A percentile compares a stretch with the other conserved stretches of the same genome.
phyloP scores from a whole-genome alignment of 1,140 invertebrate species.

The Hormaphis cornu region DNA sequence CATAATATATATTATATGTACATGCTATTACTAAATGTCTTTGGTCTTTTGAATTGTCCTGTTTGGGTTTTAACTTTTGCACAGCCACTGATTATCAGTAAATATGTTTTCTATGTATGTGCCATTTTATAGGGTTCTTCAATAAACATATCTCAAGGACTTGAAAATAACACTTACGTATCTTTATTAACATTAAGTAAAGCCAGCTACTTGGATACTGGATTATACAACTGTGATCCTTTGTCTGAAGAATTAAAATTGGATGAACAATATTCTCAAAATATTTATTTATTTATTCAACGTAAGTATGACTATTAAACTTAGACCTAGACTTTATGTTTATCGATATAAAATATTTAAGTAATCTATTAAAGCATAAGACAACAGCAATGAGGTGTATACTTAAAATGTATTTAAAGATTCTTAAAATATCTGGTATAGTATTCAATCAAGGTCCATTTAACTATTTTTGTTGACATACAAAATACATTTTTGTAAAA shows the following conservation, averaged over 20 bases:
- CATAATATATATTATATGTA: too few relatives aligned
- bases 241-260: not conserved
- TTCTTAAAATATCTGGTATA: too few relatives aligned
- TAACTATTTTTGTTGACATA: too few relatives aligned
- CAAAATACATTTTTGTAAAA: too few relatives aligned
- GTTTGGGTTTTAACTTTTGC: too few relatives aligned
- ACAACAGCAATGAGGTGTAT: too few relatives aligned
- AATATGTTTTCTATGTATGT: not conserved
- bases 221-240: conserved; percentile 19
- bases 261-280: conserved; percentile 14
- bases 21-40: too few relatives aligned
- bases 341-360: not conserved
- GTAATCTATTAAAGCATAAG: too few relatives aligned
- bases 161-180: conserved; percentile 12
- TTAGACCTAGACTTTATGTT: not conserved
- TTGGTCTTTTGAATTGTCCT: too few relatives aligned
- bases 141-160: conserved; percentile 15
- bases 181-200: not conserved
- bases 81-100: too few relatives aligned
- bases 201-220: conserved; percentile 33
- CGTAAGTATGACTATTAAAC: conserved; percentile 1
- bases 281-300: conserved; percentile 14
- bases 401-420: too few relatives aligned
- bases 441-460: too few relatives aligned
- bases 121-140: not conserved